Evolutionary conservation across 2,888 invertebrate genomes (phyloP), one percentile per base, ranked within the genome.

Genomic region (Pollenia labialis): DNA sequence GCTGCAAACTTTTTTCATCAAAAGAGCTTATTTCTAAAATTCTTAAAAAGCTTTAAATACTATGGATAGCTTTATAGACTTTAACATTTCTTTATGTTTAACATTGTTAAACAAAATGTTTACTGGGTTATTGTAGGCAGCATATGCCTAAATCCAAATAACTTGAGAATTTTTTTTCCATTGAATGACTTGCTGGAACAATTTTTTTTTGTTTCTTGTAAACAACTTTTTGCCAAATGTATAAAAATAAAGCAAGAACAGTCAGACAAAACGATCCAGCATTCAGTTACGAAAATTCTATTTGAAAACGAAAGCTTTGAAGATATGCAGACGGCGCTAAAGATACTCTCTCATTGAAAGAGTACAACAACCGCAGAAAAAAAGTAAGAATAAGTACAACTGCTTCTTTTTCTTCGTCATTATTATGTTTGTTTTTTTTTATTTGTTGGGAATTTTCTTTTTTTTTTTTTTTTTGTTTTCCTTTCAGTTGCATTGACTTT

Each of bases 301-400:
- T 84, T 84, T 87, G 87, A 87, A 87, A 87, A 84, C 69, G 84
- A 87, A 87, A 87, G 87, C 87, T 81, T 77, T 77, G 64, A 32
- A 74, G 81, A 46, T 62, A 84, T 84, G 84, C 62, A 87, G 87
- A 84, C 87, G 87, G 87, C 87, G 87, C 87, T 87, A 87, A 84
- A 87, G 77, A 87, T 74, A 84, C 77, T 79, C 81, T 84, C 50
- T 68, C 48, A 42, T 16, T 6, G 32, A 32, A 68, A 74, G 68
- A 74, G 42, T 1, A 54, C 52, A 66, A 60, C 54, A 76, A 60
- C 64, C 4, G 40, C 48, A 68, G 23, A 54, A 14, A 42, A 58
- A 52, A 56, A 71, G 18, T 32, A 66, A 40, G 50, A 60, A 23
- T 40, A 79, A 68, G 10, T 23, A 64, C 16, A 62, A 81, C 71